Base-by-base conservation (phyloP, 2,888 invertebrate species). In the Drosophila colorata region DNA sequence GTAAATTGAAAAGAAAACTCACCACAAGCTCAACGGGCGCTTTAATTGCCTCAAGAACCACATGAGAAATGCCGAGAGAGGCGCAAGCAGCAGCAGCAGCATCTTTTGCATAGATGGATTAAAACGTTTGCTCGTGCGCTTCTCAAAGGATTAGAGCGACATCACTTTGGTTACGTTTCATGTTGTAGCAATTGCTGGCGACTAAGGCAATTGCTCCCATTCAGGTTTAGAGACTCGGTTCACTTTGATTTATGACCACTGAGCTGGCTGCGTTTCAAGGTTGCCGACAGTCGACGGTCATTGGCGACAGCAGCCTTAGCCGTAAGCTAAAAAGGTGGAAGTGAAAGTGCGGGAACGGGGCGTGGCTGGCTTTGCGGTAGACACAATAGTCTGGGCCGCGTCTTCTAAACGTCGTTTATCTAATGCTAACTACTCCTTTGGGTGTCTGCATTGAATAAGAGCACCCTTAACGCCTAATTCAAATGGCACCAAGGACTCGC, bases 401-500 rank as follows among this genome's bases (percentile, higher is more conserved):
- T 76, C 70, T 61, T 63, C 65, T 51, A 88, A 79, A 63, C 61
- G 69, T 38, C 87, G 87, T 86, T 85, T 86, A 88, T 84, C 87
- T 75, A 70, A 65, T 65, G 68, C 73, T 88, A 88, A 84, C 88
- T 80, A 88, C 76, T 86, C 87, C 87, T 85, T 80, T 76, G 88
- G 80, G 88, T 88, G 88, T 88, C 87, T 88, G 84, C 43, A 46
- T 58, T 57, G 70, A 80, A 70, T 74, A 67, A 70, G 59, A 64
- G 69, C 61, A 44, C 52, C 67, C 56, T 73, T 63, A 61, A 68
- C 52, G 72, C 49, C 58, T 35, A 49, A 68, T 59, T 75, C 69
- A 63, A 72, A 84, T 64, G 56, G 25, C 40, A 46, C 11, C 37
- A 37, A 35, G 43, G 40, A 47, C 16, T 23, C 16, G 57, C 35